phyloP scores from a whole-genome alignment of 2,797 vertebrate genomes.

The Emydoidea blandingii region DNA sequence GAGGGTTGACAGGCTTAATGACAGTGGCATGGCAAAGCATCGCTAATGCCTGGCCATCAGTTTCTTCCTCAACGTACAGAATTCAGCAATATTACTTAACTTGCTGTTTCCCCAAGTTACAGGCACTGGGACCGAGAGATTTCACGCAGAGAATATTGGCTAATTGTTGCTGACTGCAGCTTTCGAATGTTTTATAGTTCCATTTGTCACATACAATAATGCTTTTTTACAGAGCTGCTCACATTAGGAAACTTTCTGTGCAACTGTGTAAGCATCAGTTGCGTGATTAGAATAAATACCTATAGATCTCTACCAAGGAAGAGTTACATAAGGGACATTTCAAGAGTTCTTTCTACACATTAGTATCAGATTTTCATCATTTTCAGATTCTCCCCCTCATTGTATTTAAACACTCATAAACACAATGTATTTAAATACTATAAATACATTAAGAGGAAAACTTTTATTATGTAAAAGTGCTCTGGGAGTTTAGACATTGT shows the following conservation, averaged over 20 bases:
- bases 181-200: slow-evolving; percentile 30
- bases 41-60: background rate
- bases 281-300: slow-evolving; percentile 13
- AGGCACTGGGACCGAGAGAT: background rate
- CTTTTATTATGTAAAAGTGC: background rate
- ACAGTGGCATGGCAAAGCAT: slow-evolving; percentile 42
- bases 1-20: slow-evolving; percentile 24
- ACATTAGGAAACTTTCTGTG: background rate
- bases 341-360: background rate
- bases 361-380: background rate
- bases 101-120: slow-evolving; percentile 38
- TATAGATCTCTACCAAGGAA: slow-evolving; percentile 8
- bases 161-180: background rate
- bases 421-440: background rate
- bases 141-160: background rate
- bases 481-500: background rate
- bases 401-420: background rate
- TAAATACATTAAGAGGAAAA: background rate
- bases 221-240: slow-evolving; percentile 39
- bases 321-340: background rate
- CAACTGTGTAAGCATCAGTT: background rate
- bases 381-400: background rate
- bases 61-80: background rate
- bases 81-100: background rate
- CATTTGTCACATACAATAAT: slow-evolving; percentile 24